Evolutionary conservation across 2,113 vertebrate genomes (phyloP).

Genomic region (Candoia aspera): DNA sequence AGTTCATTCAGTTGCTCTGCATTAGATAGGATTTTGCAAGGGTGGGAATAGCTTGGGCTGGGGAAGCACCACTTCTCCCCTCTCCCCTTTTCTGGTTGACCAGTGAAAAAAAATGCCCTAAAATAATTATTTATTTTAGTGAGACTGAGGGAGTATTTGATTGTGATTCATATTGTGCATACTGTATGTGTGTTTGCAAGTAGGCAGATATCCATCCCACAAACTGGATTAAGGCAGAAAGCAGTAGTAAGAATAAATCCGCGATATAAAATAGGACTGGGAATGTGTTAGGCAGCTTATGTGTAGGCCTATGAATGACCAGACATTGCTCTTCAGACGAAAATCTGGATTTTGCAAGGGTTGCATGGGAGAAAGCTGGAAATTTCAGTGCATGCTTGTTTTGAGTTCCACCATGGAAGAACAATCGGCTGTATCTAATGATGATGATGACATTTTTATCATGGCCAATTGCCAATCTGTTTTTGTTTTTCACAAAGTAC

Average conservation of each 20-base stretch:
- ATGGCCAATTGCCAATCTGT: background rate
- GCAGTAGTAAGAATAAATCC: background rate
- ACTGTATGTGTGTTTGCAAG: background rate
- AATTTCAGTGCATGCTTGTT: background rate
- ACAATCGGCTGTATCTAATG: background rate
- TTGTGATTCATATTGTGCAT: background rate
- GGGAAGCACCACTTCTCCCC: background rate
- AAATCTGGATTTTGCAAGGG: background rate
- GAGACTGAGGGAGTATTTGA: background rate
- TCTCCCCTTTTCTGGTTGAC: background rate
- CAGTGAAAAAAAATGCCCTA: background rate
- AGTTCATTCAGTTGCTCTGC: background rate
- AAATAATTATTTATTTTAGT: background rate
- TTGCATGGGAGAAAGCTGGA: background rate
- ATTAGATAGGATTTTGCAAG: background rate
- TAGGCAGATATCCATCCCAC: background rate
- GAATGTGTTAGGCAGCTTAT: background rate
- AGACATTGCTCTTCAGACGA: background rate
- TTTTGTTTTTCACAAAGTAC: background rate
- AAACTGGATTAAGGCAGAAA: background rate
- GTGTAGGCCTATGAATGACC: background rate
- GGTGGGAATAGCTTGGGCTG: background rate
- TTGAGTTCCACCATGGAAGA: background rate
- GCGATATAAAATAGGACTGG: background rate
- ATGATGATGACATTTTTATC: background rate